Evolutionary conservation across 2,797 vertebrate genomes (phyloP).

Genomic region (Smutsia gigantea): DNA sequence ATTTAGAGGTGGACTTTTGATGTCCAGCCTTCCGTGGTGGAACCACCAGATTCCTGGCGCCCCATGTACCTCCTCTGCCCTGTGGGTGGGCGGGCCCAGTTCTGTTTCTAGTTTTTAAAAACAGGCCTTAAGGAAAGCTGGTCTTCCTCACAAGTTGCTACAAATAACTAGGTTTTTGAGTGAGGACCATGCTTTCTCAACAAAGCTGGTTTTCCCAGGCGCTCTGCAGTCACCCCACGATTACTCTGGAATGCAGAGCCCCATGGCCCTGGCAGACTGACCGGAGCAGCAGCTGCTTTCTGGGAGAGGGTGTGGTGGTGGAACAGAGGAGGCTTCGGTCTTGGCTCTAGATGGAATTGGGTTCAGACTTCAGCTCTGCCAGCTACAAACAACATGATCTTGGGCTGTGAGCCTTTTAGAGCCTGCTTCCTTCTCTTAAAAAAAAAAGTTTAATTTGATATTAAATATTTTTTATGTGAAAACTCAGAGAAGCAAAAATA

Average conservation of each 20-base stretch:
- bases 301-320: neutral
- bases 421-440: neutral
- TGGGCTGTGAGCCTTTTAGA: neutral
- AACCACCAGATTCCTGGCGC: neutral
- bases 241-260: neutral
- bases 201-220: neutral
- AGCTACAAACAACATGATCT: neutral
- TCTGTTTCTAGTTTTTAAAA: neutral
- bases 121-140: neutral
- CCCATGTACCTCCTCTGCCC: accelerated
- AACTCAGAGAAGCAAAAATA: neutral
- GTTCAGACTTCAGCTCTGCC: neutral
- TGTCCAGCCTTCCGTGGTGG: neutral
- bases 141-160: neutral
- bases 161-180: neutral
- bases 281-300: neutral
- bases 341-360: neutral
- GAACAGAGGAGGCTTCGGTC: neutral
- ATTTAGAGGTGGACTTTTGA: neutral
- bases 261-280: neutral
- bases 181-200: neutral
- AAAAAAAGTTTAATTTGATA: neutral
- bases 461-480: neutral
- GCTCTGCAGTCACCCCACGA: accelerated
- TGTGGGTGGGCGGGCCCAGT: neutral